These are phyloP conservation scores for Teleiodes luculella DNA, from an alignment of 2,888 invertebrate species.

Conservation along the genomic window DNA sequence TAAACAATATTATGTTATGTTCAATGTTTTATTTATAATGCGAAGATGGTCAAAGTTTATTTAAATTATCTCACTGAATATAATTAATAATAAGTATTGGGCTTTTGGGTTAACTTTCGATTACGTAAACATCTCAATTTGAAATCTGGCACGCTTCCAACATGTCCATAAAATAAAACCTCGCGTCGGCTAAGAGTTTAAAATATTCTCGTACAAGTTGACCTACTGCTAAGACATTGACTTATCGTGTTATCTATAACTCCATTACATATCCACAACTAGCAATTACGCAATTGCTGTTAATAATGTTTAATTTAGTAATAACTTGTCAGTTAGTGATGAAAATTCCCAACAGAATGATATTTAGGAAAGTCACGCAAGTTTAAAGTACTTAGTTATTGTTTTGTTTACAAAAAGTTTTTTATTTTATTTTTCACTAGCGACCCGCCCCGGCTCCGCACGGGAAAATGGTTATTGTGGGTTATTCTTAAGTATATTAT, in stretches of 20 bases:
- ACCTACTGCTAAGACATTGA: conserved; percentile 12
- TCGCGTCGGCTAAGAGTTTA: conserved; percentile 5
- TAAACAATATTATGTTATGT: background rate
- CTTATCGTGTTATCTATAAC: conserved; percentile 8
- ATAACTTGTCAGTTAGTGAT: conserved; percentile 1
- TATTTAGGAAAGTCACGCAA: conserved; percentile 2
- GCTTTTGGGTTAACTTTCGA: conserved; percentile 11
- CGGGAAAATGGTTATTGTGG: no score
- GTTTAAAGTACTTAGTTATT: background rate
- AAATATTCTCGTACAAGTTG: conserved; percentile 10
- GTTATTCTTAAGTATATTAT: no score
- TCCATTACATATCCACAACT: background rate
- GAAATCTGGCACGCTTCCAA: conserved; percentile 17
- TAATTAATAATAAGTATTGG: background rate
- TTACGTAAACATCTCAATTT: conserved; percentile 16
- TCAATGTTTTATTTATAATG: no score
- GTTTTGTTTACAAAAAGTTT: background rate
- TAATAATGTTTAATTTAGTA: conserved; percentile 6
- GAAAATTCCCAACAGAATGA: background rate
- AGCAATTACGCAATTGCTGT: background rate
- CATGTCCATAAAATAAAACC: conserved; percentile 7
- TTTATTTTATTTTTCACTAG: no score
- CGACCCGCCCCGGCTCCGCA: no score
- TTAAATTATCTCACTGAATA: background rate
- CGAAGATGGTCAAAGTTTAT: background rate